Evolutionary conservation across 2,888 invertebrate genomes (phyloP).

Genomic region (Eristalinus aeneus): DNA sequence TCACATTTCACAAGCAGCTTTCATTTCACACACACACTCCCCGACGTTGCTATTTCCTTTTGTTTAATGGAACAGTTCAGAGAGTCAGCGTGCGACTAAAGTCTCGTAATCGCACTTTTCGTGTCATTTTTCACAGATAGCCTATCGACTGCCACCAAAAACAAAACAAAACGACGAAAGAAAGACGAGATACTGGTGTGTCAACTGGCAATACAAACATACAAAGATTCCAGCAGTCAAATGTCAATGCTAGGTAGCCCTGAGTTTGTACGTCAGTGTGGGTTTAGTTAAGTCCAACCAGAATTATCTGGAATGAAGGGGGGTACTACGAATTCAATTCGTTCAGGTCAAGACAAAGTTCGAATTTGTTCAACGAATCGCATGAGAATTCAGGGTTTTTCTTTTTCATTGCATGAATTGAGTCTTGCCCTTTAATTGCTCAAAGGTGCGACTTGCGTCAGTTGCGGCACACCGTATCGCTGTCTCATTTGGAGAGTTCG

Average conservation of each 20-base stretch:
- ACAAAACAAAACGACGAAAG: neutral
- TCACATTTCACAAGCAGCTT: neutral
- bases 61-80: neutral
- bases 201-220: neutral
- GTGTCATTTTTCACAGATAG: neutral
- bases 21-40: neutral
- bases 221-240: conserved; percentile 19
- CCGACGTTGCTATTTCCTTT: neutral
- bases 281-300: neutral
- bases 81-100: conserved; percentile 9
- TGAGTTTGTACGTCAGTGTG: neutral
- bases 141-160: neutral
- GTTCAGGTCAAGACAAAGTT: neutral
- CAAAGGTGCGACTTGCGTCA: neutral
- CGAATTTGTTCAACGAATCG: neutral
- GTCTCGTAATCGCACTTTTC: neutral
- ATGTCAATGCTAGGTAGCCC: conserved; percentile 21
- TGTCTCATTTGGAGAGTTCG: neutral
- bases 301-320: conserved; percentile 7
- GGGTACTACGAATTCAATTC: neutral
- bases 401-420: neutral
- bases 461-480: neutral
- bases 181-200: neutral
- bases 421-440: neutral
- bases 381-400: neutral